These are phyloP conservation scores for Pelagia noctiluca DNA, from an alignment of 30 jellyfish, hydroid and myxozoan species.

Conservation along the genomic window DNA sequence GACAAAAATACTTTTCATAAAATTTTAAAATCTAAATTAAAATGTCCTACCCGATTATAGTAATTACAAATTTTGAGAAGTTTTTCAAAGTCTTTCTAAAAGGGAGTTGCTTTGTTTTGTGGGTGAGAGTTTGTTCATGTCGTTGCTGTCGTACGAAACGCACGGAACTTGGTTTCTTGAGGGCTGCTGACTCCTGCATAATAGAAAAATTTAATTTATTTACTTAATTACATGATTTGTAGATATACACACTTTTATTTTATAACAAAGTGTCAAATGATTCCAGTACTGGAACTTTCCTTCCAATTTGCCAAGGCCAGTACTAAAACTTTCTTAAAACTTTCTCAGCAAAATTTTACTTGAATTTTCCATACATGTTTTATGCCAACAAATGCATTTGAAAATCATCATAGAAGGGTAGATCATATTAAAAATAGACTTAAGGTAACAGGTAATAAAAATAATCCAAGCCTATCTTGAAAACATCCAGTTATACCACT, in stretches of 20 bases:
- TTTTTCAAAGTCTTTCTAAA: constrained; percentile 19
- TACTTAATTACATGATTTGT: no score
- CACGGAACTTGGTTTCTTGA: constrained; percentile 22
- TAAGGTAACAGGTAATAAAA: not conserved
- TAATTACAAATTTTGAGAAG: not conserved
- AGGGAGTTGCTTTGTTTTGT: constrained; percentile 8
- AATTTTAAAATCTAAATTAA: no score
- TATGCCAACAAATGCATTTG: no score
- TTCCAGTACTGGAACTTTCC: no score
- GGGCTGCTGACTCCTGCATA: not conserved
- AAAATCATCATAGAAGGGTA: no score
- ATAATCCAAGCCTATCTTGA: not conserved
- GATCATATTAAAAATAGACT: not conserved
- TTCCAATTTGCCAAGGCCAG: no score
- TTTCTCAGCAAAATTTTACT: no score
- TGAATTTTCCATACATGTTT: no score
- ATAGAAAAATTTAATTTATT: not conserved
- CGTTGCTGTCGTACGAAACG: constrained; percentile 47
- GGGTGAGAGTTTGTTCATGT: constrained; percentile 40
- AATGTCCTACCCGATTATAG: not conserved
- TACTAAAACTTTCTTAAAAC: no score
- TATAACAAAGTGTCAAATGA: no score
- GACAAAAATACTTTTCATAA: no score
- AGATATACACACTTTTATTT: no score
- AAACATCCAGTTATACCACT: not conserved